Evolutionary conservation across 2,113 vertebrate species (phyloP), one percentile per base, ranked within the genome.

Genomic region (Sardina pilchardus): DNA sequence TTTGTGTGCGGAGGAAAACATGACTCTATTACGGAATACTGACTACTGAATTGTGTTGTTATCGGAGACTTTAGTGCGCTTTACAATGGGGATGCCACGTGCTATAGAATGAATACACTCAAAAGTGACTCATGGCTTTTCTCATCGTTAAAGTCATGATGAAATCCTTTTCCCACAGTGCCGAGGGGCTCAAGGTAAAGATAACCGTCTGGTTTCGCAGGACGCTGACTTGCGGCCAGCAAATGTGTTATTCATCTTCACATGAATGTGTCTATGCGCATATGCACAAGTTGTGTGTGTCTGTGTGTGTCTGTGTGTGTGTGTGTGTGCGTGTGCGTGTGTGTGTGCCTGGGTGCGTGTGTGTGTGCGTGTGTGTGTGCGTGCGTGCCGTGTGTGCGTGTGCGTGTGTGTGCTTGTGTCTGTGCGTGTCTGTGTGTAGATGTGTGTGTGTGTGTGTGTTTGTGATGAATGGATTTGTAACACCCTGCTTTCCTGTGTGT

Each of bases 361-460:
- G 53, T 56, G 53, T 56, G 53, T 56, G 53, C 17, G 53, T 56
- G 53, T 56, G 53, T 56, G 53, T 8, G 53, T 56, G 53, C 17
- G 53, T 56, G 19, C 1, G 4, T 85, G 59, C 47, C n/a, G 34
- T 87, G 50, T 81, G 71, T 75, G 17, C 85, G 47, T 42, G 1
- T 81, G 82, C 78, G 17, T 56, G 1, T 86, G 0, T 42, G 12
- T 84, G 44, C 81, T 17, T 88, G 63, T 81, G 43, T 80, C 45
- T 84, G 30, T 8, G 48, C 4, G 42, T 82, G 81, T 48, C 39
- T 45, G 50, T 56, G 50, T 56, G 50, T 56, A 12, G 3, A 12
- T 56, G 50, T 56, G 53, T 56, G 53, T 19, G 53, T 56, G 14
- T 56, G 53, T 56, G 53, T n/a, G 24, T 59, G 53, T n/a, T 21